Evolutionary conservation across 1,140 invertebrate species (phyloP).

Genomic region (Saccostrea cuccullata): DNA sequence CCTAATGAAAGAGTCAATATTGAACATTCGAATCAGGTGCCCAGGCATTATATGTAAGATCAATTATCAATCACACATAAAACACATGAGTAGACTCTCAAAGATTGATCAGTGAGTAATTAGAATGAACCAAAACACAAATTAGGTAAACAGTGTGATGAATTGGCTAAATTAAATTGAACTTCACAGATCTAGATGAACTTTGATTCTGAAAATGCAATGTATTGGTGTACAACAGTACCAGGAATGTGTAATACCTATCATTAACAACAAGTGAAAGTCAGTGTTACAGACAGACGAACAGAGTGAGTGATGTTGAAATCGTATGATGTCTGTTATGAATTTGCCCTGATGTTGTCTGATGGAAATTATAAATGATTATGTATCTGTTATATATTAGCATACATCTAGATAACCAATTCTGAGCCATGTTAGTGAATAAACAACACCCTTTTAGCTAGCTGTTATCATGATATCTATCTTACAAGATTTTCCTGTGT

Average conservation of each 20-base stretch:
- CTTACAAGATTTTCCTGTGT: conserved; percentile 15
- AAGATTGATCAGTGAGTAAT: background rate
- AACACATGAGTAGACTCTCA: background rate
- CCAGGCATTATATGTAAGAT: background rate
- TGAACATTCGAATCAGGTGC: background rate
- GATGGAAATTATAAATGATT: background rate
- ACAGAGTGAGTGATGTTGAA: background rate
- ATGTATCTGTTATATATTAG: background rate
- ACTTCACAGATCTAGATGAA: background rate
- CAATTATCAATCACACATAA: background rate
- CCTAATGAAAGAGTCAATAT: too few species aligned
- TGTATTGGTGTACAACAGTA: background rate
- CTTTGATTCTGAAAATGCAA: background rate
- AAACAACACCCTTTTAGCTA: conserved; percentile 16
- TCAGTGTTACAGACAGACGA: background rate
- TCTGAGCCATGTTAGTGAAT: conserved; percentile 3
- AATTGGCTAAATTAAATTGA: conserved; percentile 3
- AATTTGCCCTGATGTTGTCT: background rate
- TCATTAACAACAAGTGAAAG: background rate
- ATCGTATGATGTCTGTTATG: background rate
- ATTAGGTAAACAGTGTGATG: background rate
- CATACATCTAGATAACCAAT: background rate
- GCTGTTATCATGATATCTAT: background rate
- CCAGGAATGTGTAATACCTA: background rate
- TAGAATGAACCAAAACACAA: background rate